Evolutionary conservation across 2,797 vertebrate species (phyloP).

Genomic region (Myotis planiceps): DNA sequence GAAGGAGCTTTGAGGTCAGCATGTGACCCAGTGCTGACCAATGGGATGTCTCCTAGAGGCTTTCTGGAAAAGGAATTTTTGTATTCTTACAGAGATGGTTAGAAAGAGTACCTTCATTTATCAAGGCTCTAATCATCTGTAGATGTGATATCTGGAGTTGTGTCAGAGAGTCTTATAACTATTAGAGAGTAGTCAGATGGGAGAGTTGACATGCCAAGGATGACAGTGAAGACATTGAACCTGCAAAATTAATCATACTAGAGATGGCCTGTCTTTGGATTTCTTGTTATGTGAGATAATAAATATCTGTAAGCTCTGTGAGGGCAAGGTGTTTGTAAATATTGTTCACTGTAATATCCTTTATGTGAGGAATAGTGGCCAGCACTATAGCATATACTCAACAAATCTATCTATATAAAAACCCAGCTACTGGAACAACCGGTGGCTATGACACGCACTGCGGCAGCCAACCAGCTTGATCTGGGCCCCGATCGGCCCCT

Average conservation of each 20-base stretch:
- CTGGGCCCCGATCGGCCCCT: too few relatives aligned
- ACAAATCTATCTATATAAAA: background rate
- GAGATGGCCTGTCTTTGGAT: background rate
- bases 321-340: background rate
- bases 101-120: background rate
- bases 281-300: background rate
- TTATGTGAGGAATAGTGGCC: background rate
- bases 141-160: background rate
- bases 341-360: background rate
- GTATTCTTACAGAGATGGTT: background rate
- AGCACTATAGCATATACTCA: background rate
- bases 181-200: background rate
- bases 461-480: too few relatives aligned
- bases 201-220: background rate
- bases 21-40: background rate
- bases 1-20: background rate
- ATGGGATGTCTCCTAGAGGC: background rate
- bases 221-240: background rate
- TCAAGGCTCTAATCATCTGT: background rate
- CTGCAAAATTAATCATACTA: background rate
- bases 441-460: too few relatives aligned
- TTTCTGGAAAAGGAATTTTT: background rate
- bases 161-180: background rate
- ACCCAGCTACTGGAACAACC: too few relatives aligned
- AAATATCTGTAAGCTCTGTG: background rate